Base-by-base conservation (phyloP, 1,140 invertebrate genomes). In the Idris sp. region DNA sequence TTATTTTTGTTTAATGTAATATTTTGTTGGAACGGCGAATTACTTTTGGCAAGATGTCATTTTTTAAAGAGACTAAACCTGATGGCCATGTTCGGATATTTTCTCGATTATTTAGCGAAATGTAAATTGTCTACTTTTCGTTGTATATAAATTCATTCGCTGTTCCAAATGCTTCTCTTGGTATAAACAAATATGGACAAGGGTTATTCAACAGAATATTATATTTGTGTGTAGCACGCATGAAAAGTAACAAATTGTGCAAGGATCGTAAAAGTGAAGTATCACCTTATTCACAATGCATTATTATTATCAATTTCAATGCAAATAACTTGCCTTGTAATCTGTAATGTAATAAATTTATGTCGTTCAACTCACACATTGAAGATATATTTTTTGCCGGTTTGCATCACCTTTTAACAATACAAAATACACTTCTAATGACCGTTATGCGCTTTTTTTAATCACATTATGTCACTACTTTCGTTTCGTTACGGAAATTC, bases 301-400 rank as follows among this genome's bases (percentile, higher is more conserved):
- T 48, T 40, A 61, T 59, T 38, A 38, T 22, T 61, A 58, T 58
- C 31, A 38, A 61, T 48, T 61, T 61, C 31, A 25, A 61, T 61
- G 56, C 56, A 61, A 61, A 61, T 61, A 28, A 36, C 54, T 59
- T 59, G 54, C n/a, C n/a, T 59, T 59, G 54, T 46, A 59, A 59
- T 61, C 40, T 61, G n/a, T n/a, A n/a, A n/a, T 48, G 56, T 6
- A 19, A 30, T 61, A 61, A 61, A 61, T 61, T 48, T 61, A 61
- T 61, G 33, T 33, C 36, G n/a, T 19, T 43, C 35, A n/a, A 9
- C 35, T 14, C 13, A 19, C 22, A 25, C 11, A 13, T 10, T 19
- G 28, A 33, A 40, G 36, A 56, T 58, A 35, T 58, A 44, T 44
- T 58, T 58, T 44, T 58, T 56, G 51, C 28, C 1, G 5, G 31